Base-by-base conservation (phyloP, 2,797 vertebrate genomes). In the Sebastes kiyomatsui region DNA sequence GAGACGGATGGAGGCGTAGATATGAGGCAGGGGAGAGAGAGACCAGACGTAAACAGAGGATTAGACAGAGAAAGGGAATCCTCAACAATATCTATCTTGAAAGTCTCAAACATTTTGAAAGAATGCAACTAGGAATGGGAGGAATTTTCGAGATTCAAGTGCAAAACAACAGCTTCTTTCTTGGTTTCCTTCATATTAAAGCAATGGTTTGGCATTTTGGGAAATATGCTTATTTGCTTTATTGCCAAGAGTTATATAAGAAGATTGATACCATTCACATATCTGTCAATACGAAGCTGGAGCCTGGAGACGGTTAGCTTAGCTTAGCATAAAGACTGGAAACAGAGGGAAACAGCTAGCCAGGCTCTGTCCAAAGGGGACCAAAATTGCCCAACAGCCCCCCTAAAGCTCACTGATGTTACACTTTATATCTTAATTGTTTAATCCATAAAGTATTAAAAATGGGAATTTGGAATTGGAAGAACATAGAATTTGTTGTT, bases 31-130 rank as follows among this genome's bases (percentile, higher is more conserved):
- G 72, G 71, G 67, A 62, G 78, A 87, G 70, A 84, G 77, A 72
- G 60, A 68, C 49, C 84, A 82, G 88, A 90, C 27, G n/a, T 86
- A 90, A 92, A 90, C 80, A 87, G 28, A 61, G 74, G 82, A 87
- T 91, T 85, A 88, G 77, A 72, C 71, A 56, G 72, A 77, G 78
- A 88, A 83, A 91, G 80, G 67, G 77, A 75, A 80, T 86, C 85
- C 73, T 85, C 69, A 80, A 79, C 69, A 81, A 80, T 67, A 78
- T 68, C 27, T 14, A 54, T 81, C 77, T 87, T 81, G 56, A 83
- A 75, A 75, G 42, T 67, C 62, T 82, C 38, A 62, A 58, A 74
- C 30, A 56, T 52, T n/a, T 52, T 3, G 8, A 62, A 67, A 52
- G n/a, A 67, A 61, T 30, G 5, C 30, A 32, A 2, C 3, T 1